Conservation (phyloP, 2,888 invertebrate genomes). For the Phyto melanocephala region DNA sequence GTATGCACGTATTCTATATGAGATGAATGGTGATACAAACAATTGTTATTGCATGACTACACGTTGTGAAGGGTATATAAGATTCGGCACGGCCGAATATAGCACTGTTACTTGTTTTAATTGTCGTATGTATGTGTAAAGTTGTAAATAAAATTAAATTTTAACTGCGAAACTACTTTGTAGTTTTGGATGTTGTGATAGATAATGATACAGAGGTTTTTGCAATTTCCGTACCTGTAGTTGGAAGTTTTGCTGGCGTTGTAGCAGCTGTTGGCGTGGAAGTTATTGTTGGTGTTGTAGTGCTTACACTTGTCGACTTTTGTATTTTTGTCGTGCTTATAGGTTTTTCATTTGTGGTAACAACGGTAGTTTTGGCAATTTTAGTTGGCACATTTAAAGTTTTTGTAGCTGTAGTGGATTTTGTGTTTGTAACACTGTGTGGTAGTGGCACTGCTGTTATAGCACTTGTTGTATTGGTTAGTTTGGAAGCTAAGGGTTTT, state of each 20-base stretch:
- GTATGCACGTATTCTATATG: no score
- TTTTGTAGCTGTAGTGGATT: constrained; percentile 23
- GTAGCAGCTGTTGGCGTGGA: not conserved
- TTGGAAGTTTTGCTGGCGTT: constrained; percentile 17
- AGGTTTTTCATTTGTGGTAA: constrained; percentile 58
- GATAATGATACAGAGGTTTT: constrained; percentile 37
- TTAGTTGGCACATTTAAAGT: constrained; percentile 47
- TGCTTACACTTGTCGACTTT: constrained; percentile 51
- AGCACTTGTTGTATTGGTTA: not conserved
- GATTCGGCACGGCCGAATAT: no score
- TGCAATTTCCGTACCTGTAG: not conserved
- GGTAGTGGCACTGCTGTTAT: not conserved
- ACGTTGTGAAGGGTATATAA: no score
- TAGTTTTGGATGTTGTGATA: constrained; percentile 51
- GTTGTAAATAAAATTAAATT: not conserved
- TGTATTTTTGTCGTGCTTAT: constrained; percentile 57
- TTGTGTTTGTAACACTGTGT: constrained; percentile 10
- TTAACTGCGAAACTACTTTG: constrained; percentile 61
- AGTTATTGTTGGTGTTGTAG: not conserved
- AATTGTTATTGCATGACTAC: no score
- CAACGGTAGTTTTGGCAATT: constrained; percentile 56
- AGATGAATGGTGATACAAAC: no score
- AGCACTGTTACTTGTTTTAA: not conserved
- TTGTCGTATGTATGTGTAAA: not conserved
- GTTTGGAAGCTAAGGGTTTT: constrained; percentile 14